phyloP scores from a whole-genome alignment of 2,113 vertebrate genomes.

The Zosterops lateralis region DNA sequence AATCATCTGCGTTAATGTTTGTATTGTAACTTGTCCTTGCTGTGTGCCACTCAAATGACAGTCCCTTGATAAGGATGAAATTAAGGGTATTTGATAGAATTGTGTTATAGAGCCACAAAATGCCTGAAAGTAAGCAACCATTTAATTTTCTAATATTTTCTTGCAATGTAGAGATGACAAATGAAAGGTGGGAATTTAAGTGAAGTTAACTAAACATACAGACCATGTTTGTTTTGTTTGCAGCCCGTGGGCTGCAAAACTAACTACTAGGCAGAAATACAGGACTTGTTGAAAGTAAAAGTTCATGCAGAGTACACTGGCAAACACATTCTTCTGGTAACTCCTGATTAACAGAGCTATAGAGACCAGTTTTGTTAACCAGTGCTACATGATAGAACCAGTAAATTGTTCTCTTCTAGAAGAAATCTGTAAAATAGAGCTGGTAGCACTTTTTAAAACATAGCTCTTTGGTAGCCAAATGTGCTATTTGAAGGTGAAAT shows the following conservation, averaged over 20 bases:
- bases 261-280: not conserved
- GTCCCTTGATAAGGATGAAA: conserved; percentile 14
- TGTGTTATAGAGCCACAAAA: not conserved
- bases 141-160: not conserved
- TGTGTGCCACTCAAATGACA: not conserved
- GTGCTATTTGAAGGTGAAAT: not conserved
- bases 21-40: conserved; percentile 32
- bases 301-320: not conserved
- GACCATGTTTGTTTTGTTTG: too few species aligned
- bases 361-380: not conserved
- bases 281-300: not conserved
- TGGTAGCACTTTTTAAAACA: not conserved
- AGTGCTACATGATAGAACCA: not conserved
- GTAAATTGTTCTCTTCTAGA: not conserved
- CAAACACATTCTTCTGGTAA: not conserved
- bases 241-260: not conserved
- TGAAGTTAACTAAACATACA: not conserved
- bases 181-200: not conserved
- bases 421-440: not conserved
- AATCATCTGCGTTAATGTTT: conserved; percentile 49
- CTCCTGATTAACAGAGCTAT: not conserved
- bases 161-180: not conserved
- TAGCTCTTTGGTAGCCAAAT: not conserved
- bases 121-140: not conserved
- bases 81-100: not conserved